Evolutionary conservation across 2,797 vertebrate genomes (phyloP).

Genomic region (Eulemur albifrons): DNA sequence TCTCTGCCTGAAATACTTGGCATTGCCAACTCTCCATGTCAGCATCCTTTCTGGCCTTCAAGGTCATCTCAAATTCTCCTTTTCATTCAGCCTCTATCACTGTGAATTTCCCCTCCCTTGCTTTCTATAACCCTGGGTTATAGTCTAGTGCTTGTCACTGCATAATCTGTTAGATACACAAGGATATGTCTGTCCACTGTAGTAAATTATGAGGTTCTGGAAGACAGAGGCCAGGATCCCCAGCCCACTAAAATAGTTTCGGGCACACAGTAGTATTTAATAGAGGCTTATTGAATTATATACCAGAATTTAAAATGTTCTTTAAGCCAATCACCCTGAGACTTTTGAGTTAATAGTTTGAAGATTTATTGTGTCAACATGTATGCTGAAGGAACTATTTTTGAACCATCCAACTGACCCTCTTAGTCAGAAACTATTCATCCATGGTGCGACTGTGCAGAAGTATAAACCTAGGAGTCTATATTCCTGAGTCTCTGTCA

Average conservation of each 20-base stretch:
- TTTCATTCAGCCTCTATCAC: neutral
- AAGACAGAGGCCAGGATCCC: neutral
- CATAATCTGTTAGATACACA: neutral
- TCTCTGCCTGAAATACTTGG: neutral
- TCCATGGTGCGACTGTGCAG: neutral
- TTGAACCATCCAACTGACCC: neutral
- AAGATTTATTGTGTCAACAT: neutral
- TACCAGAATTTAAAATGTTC: conserved; percentile 10
- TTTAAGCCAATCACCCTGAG: neutral
- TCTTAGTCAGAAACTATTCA: conserved; percentile 18
- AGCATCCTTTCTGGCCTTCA: neutral
- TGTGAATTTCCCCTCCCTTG: neutral
- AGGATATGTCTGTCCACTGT: neutral
- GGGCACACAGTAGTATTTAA: neutral
- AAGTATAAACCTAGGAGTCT: neutral
- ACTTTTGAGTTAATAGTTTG: neutral
- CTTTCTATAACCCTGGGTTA: neutral
- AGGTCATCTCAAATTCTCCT: neutral
- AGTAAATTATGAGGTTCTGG: neutral
- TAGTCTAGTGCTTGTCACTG: neutral
- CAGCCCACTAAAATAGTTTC: neutral
- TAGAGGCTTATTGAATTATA: neutral
- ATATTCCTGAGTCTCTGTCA: neutral
- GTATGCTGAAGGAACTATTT: conserved; percentile 1
- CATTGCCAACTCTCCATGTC: neutral